Conservation (phyloP, 2,113 vertebrate species). For the Falcunculus frontatus region DNA sequence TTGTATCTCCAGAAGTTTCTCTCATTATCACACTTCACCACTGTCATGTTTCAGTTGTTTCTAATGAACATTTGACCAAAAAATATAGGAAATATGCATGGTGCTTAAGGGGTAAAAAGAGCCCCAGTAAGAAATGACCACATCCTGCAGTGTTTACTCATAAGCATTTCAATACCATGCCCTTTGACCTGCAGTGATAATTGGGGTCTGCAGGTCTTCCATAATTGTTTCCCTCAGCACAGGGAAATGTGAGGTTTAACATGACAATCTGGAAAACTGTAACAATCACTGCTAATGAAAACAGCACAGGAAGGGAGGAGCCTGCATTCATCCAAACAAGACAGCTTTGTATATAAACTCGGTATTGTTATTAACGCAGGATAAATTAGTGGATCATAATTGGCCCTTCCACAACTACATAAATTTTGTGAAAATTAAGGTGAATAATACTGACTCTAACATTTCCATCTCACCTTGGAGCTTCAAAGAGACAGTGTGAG, state of each 20-base stretch:
- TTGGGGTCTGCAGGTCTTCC: not conserved
- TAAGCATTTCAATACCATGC: not conserved
- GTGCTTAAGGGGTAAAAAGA: not conserved
- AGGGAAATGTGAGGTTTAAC: not conserved
- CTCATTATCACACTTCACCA: not conserved
- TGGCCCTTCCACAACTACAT: not conserved
- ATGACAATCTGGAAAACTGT: not conserved
- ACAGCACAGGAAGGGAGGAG: not conserved
- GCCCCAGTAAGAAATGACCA: not conserved
- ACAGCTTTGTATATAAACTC: not conserved
- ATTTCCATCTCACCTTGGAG: not conserved
- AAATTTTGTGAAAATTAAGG: not conserved
- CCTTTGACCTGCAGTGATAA: not conserved
- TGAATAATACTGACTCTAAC: not conserved
- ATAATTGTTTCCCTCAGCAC: not conserved
- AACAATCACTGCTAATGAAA: not conserved
- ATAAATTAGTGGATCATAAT: not conserved
- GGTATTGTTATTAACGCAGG: not conserved
- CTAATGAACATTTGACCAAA: not conserved
- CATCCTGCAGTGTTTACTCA: not conserved
- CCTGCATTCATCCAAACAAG: not conserved
- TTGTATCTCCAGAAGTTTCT: not conserved
- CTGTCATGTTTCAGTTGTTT: not conserved
- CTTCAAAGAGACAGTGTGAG: not conserved
- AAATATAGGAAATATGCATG: not conserved